These are phyloP conservation scores for Butastur rufipennis DNA, from an alignment of 2,113 vertebrate species.

Conservation along the genomic window DNA sequence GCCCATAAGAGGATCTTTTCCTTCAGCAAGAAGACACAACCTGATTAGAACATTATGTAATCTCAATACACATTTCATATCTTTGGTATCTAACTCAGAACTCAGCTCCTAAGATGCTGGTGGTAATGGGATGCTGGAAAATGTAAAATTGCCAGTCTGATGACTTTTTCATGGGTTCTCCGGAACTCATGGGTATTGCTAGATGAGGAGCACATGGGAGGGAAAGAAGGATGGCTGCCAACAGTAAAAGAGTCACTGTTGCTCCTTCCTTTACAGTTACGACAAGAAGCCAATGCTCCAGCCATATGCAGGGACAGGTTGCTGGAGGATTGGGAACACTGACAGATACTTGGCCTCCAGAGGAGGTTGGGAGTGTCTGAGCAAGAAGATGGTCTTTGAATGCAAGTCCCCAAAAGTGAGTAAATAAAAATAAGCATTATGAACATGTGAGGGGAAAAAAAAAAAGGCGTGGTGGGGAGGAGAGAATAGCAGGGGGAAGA, in stretches of 20 bases:
- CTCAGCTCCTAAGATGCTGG: not conserved
- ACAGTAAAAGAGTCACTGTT: not conserved
- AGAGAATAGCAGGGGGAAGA: not conserved
- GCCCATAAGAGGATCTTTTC: not conserved
- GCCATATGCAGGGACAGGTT: not conserved
- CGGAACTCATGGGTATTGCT: not conserved
- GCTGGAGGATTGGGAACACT: not conserved
- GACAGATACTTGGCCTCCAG: not conserved
- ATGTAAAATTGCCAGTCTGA: not conserved
- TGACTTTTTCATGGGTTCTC: not conserved
- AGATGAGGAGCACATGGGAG: not conserved
- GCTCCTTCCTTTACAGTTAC: not conserved
- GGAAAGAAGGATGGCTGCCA: not conserved
- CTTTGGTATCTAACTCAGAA: not conserved
- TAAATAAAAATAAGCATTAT: not conserved
- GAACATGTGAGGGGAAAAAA: not conserved
- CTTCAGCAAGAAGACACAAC: not conserved
- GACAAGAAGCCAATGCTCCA: not conserved
- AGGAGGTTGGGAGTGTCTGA: not conserved
- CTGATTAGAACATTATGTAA: not conserved
- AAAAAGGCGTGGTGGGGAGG: not conserved
- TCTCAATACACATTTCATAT: not conserved
- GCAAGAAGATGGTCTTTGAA: not conserved
- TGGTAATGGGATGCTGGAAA: not conserved
- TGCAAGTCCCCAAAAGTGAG: not conserved